A percentile compares a stretch with the other conserved stretches of the same genome.
Evolutionary conservation across 2,797 vertebrate species (phyloP).

Genomic region (Sebastes oblongus): DNA sequence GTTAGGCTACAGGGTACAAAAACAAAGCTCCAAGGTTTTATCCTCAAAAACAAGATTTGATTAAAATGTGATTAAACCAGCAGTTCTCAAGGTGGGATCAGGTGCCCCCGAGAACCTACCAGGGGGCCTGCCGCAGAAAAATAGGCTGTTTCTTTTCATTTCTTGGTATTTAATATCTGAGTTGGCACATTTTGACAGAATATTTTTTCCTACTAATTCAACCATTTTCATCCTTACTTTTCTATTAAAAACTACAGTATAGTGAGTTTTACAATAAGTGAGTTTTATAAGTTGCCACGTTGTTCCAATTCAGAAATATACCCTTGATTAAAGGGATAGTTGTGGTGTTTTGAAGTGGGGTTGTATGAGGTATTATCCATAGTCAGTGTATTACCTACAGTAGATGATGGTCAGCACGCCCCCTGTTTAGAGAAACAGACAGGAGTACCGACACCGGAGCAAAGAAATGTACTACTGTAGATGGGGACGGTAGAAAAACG

Average conservation of each 20-base stretch:
- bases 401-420: not conserved
- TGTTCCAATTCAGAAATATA: not conserved
- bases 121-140: conserved; percentile 23
- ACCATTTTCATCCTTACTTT: not conserved
- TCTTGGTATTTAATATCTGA: conserved; percentile 8
- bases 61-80: conserved; percentile 49
- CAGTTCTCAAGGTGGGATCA: conserved; percentile 27
- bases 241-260: not conserved
- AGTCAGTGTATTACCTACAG: not conserved
- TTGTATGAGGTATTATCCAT: too few species aligned
- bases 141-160: not conserved
- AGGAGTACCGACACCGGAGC: too few species aligned
- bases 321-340: too few species aligned
- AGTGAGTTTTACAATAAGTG: not conserved
- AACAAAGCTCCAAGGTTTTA: conserved; percentile 47
- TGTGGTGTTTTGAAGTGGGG: too few species aligned
- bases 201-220: not conserved
- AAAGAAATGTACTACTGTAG: not conserved
- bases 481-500: not conserved
- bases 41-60: conserved; percentile 44
- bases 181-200: conserved; percentile 4
- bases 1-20: conserved; percentile 35
- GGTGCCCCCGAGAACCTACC: not conserved
- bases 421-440: not conserved
- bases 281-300: not conserved